phyloP scores from a whole-genome alignment of 2,888 invertebrate species.

The Lasius fuliginosus region DNA sequence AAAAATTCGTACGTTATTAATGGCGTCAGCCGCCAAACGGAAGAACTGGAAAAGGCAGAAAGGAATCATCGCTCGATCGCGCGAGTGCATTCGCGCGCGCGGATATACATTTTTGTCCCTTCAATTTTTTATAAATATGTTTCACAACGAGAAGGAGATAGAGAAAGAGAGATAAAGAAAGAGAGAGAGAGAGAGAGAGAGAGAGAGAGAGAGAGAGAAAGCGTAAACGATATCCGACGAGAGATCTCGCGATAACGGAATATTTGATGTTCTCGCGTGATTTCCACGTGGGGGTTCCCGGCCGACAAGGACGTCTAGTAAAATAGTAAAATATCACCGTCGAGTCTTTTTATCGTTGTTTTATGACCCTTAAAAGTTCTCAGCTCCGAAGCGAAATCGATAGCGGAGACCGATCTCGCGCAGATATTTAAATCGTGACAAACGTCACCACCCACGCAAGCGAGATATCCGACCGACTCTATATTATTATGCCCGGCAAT shows the following conservation, averaged over 20 bases:
- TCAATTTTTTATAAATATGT: slow-evolving; percentile 33
- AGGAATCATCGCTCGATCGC: slow-evolving; percentile 52
- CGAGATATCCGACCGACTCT: slow-evolving; percentile 69
- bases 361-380: slow-evolving; percentile 72
- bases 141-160: background rate
- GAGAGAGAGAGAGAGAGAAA: background rate
- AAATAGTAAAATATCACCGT: slow-evolving; percentile 77
- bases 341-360: slow-evolving; percentile 71
- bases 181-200: background rate
- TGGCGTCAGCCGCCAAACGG: slow-evolving; percentile 58
- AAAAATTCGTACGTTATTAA: slow-evolving; percentile 78
- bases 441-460: slow-evolving; percentile 75
- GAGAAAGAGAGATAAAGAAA: background rate
- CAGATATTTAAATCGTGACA: slow-evolving; percentile 75
- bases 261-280: slow-evolving; percentile 8
- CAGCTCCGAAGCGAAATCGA: slow-evolving; percentile 61
- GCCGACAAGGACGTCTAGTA: slow-evolving; percentile 69
- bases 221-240: background rate
- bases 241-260: slow-evolving; percentile 36
- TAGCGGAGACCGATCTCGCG: slow-evolving; percentile 61
- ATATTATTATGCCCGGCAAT: slow-evolving; percentile 66
- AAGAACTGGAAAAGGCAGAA: slow-evolving; percentile 37
- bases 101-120: slow-evolving; percentile 35
- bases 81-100: slow-evolving; percentile 47
- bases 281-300: slow-evolving; percentile 73